Conservation (phyloP, 2,113 vertebrate species). For the Xiphophorus maculatus region DNA sequence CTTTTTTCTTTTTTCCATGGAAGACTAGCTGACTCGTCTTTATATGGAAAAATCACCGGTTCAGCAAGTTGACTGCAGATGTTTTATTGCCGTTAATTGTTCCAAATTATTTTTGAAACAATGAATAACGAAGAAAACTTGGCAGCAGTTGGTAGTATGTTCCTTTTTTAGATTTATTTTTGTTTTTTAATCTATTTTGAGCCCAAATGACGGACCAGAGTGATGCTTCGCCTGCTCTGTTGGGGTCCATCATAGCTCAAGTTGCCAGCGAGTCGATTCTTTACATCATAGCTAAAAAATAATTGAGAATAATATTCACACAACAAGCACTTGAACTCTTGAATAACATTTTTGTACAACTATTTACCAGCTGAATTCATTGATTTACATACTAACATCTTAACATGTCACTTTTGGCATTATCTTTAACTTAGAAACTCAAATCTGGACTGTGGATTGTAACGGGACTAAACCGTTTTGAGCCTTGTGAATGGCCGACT, state of each 20-base stretch:
- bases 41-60: background rate
- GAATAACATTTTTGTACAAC: too few relatives aligned
- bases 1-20: background rate
- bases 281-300: too few relatives aligned
- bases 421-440: too few relatives aligned
- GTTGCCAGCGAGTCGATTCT: too few relatives aligned
- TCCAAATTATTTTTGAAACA: background rate
- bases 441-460: too few relatives aligned
- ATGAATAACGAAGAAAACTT: background rate
- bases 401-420: too few relatives aligned
- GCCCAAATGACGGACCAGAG: background rate
- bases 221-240: background rate
- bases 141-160: background rate
- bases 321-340: too few relatives aligned
- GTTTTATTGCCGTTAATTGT: background rate
- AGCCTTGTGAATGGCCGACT: too few relatives aligned
- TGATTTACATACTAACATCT: too few relatives aligned
- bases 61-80: background rate
- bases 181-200: background rate
- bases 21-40: constrained; percentile 2
- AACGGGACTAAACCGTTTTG: too few relatives aligned
- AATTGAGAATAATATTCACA: too few relatives aligned
- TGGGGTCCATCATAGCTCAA: background rate
- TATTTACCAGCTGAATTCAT: too few relatives aligned
- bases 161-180: background rate